Evolutionary conservation across 2,797 vertebrate species (phyloP), one percentile per base, ranked within the genome.

Genomic region (Oreochromis mossambicus): DNA sequence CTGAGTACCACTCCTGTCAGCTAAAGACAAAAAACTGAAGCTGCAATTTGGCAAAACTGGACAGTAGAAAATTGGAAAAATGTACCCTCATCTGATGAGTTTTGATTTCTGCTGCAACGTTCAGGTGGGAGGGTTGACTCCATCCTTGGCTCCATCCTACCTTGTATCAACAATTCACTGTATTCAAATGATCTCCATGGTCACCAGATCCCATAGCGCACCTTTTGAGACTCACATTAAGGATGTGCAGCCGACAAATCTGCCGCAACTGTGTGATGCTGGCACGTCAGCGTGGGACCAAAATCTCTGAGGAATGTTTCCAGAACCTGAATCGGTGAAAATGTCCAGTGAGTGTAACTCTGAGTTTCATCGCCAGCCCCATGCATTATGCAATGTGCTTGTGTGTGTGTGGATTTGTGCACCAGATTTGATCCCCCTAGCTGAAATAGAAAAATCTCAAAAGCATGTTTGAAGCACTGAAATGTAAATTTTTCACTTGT

Each of bases 181-280:
- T 43, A 68, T 24, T 43, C 63, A 68, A 8, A 68, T 43, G n/a
- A 41, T 24, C 21, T 68, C 38, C 13, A 15, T 68, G 38, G 21
- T 68, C 38, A 68, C 63, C 63, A 43, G 38, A 68, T 43, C 63
- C 38, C 63, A 41, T 24, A 41, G 36, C 1, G 1, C n/a, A 68
- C 63, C 0, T 3, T 41, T 68, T 9, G 63, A 24, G n/a, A 1
- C 6, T 68, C 13, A 15, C 38, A 0, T 68, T 3, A 46, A 15
- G 63, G 38, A 10, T 51, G 19, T n/a, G 50, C 17, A 19, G 48
- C 17, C 4, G 46, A 17, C 14, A 48, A 50, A 50, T 19, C 17
- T 50, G 48, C 15, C 19, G 48, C 48, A 50, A 8, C 7, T 50
- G 4, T 19, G 17, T 19, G 17, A 51, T 10, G 19, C 9, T 51